phyloP scores from a whole-genome alignment of 2,888 invertebrate genomes.

The Drosophila anomelani region DNA sequence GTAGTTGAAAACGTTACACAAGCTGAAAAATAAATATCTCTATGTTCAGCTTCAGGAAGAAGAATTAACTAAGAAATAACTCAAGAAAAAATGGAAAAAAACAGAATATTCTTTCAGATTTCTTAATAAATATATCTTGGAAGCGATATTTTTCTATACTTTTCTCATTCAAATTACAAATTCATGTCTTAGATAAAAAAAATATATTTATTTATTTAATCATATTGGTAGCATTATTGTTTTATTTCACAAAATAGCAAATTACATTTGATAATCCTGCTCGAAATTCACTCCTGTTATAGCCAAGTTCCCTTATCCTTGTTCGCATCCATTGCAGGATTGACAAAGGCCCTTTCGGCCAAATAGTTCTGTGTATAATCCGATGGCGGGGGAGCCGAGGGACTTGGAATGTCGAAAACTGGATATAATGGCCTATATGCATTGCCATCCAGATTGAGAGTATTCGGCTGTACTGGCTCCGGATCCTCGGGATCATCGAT shows the following conservation, averaged over 20 bases:
- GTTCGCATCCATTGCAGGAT: conserved; percentile 39
- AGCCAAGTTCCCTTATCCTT: conserved; percentile 66
- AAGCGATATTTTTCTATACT: background rate
- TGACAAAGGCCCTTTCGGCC: conserved; percentile 31
- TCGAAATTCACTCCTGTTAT: conserved; percentile 23
- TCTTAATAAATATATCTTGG: background rate
- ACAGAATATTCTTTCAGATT: background rate
- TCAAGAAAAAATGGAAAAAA: background rate
- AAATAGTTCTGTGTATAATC: conserved; percentile 30
- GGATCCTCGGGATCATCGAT: conserved; percentile 15
- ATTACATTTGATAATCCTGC: background rate
- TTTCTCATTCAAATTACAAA: background rate
- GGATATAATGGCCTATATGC: conserved; percentile 78
- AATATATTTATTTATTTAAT: background rate
- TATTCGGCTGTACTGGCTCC: conserved; percentile 51
- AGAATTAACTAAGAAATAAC: too few relatives aligned
- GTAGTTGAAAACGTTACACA: background rate
- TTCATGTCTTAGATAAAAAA: background rate
- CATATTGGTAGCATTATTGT: background rate
- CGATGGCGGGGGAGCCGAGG: conserved; percentile 48
- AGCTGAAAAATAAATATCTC: background rate
- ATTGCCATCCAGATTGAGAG: conserved; percentile 51
- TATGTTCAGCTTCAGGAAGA: background rate
- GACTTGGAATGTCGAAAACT: conserved; percentile 72
- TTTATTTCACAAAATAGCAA: conserved; percentile 2